These are phyloP conservation scores for Stomatorhinus ivindoensis DNA, from an alignment of 2,113 vertebrate genomes.

Conservation along the genomic window DNA sequence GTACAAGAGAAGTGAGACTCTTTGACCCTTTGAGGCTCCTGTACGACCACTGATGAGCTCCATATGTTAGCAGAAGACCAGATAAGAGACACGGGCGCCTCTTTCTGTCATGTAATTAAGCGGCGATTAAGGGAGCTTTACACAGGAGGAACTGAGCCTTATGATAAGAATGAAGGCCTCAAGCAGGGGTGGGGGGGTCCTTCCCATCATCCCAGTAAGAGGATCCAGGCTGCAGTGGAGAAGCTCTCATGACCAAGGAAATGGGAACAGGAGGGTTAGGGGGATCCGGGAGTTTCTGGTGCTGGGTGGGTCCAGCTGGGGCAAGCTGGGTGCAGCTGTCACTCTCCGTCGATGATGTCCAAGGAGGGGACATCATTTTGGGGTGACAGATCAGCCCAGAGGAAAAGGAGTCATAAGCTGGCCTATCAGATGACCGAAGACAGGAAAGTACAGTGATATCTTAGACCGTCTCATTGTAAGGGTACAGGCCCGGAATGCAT, in stretches of 20 bases:
- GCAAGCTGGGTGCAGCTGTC: neutral
- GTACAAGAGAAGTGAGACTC: neutral
- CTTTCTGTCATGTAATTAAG: conserved; percentile 56
- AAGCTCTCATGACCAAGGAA: neutral
- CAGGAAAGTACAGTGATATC: conserved; percentile 45
- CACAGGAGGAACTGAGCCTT: conserved; percentile 49
- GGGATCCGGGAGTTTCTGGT: neutral
- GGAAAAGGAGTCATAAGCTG: conserved; percentile 29
- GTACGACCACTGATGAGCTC: conserved; percentile 28
- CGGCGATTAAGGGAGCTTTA: conserved; percentile 53
- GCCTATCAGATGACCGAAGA: conserved; percentile 45
- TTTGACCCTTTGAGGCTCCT: conserved; percentile 31
- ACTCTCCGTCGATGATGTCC: neutral
- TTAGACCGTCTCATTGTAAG: conserved; percentile 38
- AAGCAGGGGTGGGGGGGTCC: neutral
- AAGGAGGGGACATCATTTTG: conserved; percentile 5
- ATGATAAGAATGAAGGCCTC: conserved; percentile 52
- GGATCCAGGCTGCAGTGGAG: neutral
- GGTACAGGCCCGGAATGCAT: conserved; percentile 46
- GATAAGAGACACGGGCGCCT: conserved; percentile 48
- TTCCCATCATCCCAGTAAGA: conserved; percentile 7
- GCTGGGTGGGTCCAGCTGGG: neutral
- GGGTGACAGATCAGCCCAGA: conserved; percentile 26
- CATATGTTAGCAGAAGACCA: conserved; percentile 43
- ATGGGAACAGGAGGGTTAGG: neutral